Base-by-base conservation (phyloP, 2,888 invertebrate genomes). In the Carpatolechia fugitivella region DNA sequence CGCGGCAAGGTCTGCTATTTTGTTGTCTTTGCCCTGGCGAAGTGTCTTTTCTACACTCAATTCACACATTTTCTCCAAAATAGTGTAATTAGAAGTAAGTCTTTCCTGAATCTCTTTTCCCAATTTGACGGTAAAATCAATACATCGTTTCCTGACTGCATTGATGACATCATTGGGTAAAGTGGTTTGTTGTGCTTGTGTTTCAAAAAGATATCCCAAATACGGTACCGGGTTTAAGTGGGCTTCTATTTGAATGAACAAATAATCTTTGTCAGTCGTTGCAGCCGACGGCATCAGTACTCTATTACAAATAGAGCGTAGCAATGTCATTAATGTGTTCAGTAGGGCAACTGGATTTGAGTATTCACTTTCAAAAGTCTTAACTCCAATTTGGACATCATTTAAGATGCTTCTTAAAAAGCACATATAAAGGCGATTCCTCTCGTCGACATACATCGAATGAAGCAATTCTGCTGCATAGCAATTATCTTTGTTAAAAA, bases 31-130 rank as follows among this genome's bases (percentile, higher is more conserved):
- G n/a, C 30, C 54, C 36, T 57, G 55, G 7, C 46, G 31, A 8
- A 61, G 49, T 13, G 54, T 61, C 29, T 47, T 57, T 8, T 59
- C 56, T 14, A 41, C 40, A 6, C 30, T 49, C 30, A 61, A 52
- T 6, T 16, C 33, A 29, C 31, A 49, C 50, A 56, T 56, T 54
- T 55, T 55, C 16, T 59, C 55, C 18, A 61, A 44, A 16, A 52
- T 51, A 0, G 11, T 52, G 14, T 58, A 57, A 29, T 63, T 61
- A 14, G 52, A 47, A 10, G 63, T 61, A 30, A 61, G 51, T 52
- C 60, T 59, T 4, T 56, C 41, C 36, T 61, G 63, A 46, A 63
- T 56, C 29, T 61, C 59, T 49, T 52, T 61, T 6, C 20, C 61
- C 44, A 61, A 54, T 55, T 61, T 56, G n/a, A 59, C 44, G 18